Percentiles rank a stretch among this genome's conserved stretches.
phyloP scores from a whole-genome alignment of 2,888 invertebrate species.

The Chalcosyrphus nemorum region DNA sequence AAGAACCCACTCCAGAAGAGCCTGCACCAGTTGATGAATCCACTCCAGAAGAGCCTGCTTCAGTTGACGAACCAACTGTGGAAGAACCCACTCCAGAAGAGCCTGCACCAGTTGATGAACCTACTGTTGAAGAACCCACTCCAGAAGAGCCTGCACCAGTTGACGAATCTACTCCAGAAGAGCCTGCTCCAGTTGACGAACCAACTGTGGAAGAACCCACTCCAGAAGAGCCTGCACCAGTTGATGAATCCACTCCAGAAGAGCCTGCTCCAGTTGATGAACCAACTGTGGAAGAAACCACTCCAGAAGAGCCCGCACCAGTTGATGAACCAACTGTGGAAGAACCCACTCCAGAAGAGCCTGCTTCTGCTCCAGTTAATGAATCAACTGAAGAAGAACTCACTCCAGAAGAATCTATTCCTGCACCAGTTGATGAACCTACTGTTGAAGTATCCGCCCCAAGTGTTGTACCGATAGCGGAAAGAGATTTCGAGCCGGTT shows the following conservation, averaged over 20 bases:
- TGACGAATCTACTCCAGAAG: no score
- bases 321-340: not conserved
- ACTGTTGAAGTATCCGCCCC: not conserved
- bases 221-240: not conserved
- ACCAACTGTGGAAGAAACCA: not conserved
- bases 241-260: not conserved
- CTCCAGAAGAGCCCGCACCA: not conserved
- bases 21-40: not conserved
- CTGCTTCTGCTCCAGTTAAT: not conserved
- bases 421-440: not conserved
- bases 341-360: not conserved
- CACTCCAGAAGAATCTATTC: not conserved
- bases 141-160: not conserved
- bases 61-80: not conserved
- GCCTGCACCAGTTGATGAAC: not conserved
- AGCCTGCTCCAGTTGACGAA: no score
- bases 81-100: not conserved
- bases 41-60: no score
- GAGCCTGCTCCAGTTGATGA: not conserved
- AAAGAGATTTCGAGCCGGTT: not conserved
- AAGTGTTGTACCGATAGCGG: not conserved
- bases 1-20: not conserved
- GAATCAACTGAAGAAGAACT: not conserved
- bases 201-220: not conserved
- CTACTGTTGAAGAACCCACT: not conserved